Percentiles rank a stretch among this genome's conserved stretches.
Conservation (phyloP, 1,140 invertebrate genomes). For the Drosophila navojoa region DNA sequence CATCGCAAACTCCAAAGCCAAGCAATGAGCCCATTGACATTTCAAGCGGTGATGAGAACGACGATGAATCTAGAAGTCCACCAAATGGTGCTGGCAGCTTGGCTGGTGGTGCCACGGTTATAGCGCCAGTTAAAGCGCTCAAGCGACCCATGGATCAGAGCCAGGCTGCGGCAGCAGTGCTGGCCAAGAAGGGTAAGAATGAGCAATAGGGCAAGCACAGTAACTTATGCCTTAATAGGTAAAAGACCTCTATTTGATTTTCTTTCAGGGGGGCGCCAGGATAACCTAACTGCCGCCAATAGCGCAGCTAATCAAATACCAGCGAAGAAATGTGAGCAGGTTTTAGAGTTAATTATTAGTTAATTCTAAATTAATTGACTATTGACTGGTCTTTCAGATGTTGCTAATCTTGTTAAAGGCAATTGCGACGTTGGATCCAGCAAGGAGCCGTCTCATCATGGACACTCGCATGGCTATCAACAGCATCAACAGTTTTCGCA, state of each 20-base stretch:
- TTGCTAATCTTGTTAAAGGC: conserved; percentile 2
- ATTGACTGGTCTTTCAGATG: not conserved
- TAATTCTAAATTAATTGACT: not conserved
- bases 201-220: not conserved
- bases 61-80: conserved; percentile 65
- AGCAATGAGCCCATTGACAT: conserved; percentile 85
- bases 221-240: conserved; percentile 21
- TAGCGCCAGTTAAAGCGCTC: conserved; percentile 5
- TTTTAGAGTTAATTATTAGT: too few species aligned
- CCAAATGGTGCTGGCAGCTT: conserved; percentile 32
- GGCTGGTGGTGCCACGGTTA: not conserved
- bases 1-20: conserved; percentile 34
- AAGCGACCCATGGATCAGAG: conserved; percentile 42
- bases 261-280: conserved; percentile 13
- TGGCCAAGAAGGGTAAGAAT: conserved; percentile 53
- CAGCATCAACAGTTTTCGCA: conserved; percentile 11
- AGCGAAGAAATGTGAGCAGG: conserved; percentile 42
- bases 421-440: conserved; percentile 6
- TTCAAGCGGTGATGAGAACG: conserved; percentile 86
- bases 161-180: not conserved
- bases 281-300: not conserved
- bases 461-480: conserved; percentile 10
- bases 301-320: not conserved
- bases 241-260: conserved; percentile 22
- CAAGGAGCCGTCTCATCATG: conserved; percentile 36